A percentile compares a stretch with the other conserved stretches of the same genome.
phyloP scores from a whole-genome alignment of 23 tunicate species.

The Clavelina lepadiformis region DNA sequence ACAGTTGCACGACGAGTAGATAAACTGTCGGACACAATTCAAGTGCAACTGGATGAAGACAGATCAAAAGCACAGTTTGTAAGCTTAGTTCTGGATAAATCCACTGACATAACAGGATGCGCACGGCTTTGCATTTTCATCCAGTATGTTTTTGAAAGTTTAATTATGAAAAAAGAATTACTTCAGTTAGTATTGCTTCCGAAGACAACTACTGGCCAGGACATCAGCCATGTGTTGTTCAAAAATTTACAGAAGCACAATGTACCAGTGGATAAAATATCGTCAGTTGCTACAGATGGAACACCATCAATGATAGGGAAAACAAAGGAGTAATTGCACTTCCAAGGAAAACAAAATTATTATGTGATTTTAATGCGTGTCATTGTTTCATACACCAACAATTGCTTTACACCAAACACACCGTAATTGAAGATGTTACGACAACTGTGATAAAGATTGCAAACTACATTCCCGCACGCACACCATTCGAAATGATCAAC shows the following conservation, averaged over 20 bases:
- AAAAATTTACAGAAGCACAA: conserved; percentile 4
- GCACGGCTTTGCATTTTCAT: conserved; percentile 9
- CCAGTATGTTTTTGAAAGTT: conserved; percentile 19
- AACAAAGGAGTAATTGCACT: conserved; percentile 10
- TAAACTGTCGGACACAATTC: conserved; percentile 16
- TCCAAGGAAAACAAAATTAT: conserved; percentile 5
- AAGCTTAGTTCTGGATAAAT: conserved; percentile 14
- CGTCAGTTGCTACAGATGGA: neutral
- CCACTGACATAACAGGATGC: conserved; percentile 14
- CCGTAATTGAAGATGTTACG: conserved; percentile 6
- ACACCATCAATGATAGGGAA: neutral
- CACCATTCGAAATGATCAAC: too few species aligned
- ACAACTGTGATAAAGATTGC: conserved; percentile 4
- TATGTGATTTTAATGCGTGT: neutral
- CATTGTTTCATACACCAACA: conserved; percentile 5
- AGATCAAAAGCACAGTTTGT: conserved; percentile 2
- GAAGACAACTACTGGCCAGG: conserved; percentile 9
- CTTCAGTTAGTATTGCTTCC: conserved; percentile 17
- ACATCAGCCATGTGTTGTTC: neutral
- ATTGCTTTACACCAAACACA: conserved; percentile 5
- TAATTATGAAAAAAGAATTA: conserved; percentile 7
- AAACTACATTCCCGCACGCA: neutral
- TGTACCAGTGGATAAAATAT: conserved; percentile 23
- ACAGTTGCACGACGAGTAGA: conserved; percentile 27
- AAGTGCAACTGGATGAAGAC: conserved; percentile 7